A percentile compares a stretch with the other conserved stretches of the same genome.
These are phyloP conservation scores for Felis catus DNA, from an alignment of 2,113 vertebrate genomes.

Conservation along the genomic window DNA sequence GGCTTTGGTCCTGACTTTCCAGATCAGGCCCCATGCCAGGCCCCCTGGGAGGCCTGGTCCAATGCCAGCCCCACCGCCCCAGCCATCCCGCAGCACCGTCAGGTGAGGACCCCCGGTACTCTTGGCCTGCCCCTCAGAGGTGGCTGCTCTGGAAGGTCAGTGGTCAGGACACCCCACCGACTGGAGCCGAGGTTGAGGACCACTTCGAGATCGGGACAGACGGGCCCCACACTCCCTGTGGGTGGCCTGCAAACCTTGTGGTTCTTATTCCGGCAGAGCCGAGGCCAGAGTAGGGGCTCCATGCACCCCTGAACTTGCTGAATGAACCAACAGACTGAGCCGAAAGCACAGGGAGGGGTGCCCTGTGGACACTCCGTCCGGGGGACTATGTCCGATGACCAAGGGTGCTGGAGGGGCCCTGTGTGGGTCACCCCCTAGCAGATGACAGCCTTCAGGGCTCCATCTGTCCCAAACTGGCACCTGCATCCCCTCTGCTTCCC, in stretches of 20 bases:
- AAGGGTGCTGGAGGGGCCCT: not conserved
- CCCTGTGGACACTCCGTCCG: not conserved
- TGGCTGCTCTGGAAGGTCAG: not conserved
- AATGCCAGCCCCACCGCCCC: rapidly evolving
- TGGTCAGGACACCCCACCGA: not conserved
- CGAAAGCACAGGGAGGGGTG: rapidly evolving
- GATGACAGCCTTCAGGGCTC: not conserved
- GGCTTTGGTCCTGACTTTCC: not conserved
- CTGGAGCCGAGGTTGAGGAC: not conserved
- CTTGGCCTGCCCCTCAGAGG: not conserved
- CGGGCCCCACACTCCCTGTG: not conserved
- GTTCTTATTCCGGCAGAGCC: not conserved
- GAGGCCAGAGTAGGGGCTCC: not conserved
- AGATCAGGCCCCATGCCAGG: not conserved
- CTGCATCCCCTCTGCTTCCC: not conserved
- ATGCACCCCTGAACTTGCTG: not conserved
- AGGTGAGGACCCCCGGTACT: no score
- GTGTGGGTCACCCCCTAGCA: not conserved
- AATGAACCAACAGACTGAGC: not conserved
- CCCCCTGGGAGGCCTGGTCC: not conserved
- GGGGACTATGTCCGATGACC: not conserved
- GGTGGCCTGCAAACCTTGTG: not conserved
- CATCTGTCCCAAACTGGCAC: not conserved
- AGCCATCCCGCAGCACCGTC: no score
- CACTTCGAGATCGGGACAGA: rapidly evolving